A percentile compares a stretch with the other conserved stretches of the same genome.
Evolutionary conservation across 2,113 vertebrate species (phyloP).

Genomic region (Anguilla rostrata): DNA sequence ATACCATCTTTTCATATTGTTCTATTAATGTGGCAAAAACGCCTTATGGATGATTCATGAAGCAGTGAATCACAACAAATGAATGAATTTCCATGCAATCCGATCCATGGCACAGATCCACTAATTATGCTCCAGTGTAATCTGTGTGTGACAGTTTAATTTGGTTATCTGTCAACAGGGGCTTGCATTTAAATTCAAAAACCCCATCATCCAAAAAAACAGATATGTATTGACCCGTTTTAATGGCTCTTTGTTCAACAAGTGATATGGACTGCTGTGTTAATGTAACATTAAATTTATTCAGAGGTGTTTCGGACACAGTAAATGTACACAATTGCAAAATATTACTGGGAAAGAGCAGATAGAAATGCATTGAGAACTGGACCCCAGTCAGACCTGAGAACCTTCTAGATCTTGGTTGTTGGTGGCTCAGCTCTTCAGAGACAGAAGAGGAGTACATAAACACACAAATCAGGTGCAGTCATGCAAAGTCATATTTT

Average conservation of each 20-base stretch:
- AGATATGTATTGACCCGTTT: conserved; percentile 18
- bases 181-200: conserved; percentile 23
- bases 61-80: conserved; percentile 21
- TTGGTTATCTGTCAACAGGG: conserved; percentile 12
- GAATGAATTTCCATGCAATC: conserved; percentile 16
- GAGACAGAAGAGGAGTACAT: neutral
- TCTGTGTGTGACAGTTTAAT: conserved; percentile 25
- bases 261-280: neutral
- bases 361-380: neutral
- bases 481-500: neutral
- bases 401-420: neutral
- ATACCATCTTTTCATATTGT: neutral
- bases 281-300: neutral
- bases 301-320: neutral
- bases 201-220: neutral
- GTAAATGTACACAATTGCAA: neutral
- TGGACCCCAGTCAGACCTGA: neutral
- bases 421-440: neutral
- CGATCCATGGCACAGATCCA: conserved; percentile 12
- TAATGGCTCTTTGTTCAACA: conserved; percentile 14
- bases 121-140: conserved; percentile 18
- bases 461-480: neutral
- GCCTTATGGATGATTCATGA: conserved; percentile 19
- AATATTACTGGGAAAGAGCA: too few species aligned
- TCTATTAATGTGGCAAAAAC: neutral